Base-by-base conservation (phyloP, 2,113 vertebrate genomes). In the Gopherus evgoodei region DNA sequence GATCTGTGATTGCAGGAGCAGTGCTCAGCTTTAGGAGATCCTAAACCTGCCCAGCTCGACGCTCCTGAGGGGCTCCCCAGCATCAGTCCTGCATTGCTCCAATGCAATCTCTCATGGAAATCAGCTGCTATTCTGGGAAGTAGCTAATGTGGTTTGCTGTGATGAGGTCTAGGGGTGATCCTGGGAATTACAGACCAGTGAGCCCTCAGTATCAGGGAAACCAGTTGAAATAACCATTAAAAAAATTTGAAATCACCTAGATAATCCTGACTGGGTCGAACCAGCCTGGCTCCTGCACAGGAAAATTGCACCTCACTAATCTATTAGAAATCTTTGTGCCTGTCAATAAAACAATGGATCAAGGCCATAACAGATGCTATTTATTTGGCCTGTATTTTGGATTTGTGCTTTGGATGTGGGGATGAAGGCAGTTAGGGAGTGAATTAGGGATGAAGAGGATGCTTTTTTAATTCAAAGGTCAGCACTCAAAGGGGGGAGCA, bases 11-110 rank as follows among this genome's bases (percentile, higher is more conserved):
- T 93, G 88, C 25, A 86, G 86, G 69, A 93, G 38, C 8, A 27
- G 69, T 85, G 59, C 84, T 96, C 54, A 19, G 84, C 52, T 6
- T 53, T 21, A 53, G 52, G 17, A 53, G 52, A 93, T 81, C 11
- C 47, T 94, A 82, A 95, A 93, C n/a, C 47, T 21, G 3, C 14
- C 54, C 24, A 54, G 75, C 35, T 97, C 56, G 78, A 90, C 38
- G 72, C 81, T 44, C 62, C 79, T 22, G 14, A 87, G 57, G 13
- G 0, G 0, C 5, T 52, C 57, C 19, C 7, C 57, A 91, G 4
- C 80, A 90, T 75, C 65, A 90, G 42, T n/a, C 2, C 9, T 21
- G 2, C 29, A 57, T 53, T 21, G 52, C 52, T 53, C 52, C 52
- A 6, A 21, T 53, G 52, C 17, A 53, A 53, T 53, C 52, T 53